These are phyloP conservation scores for Argopecten irradians DNA, from an alignment of 1,140 invertebrate genomes.

Conservation along the genomic window DNA sequence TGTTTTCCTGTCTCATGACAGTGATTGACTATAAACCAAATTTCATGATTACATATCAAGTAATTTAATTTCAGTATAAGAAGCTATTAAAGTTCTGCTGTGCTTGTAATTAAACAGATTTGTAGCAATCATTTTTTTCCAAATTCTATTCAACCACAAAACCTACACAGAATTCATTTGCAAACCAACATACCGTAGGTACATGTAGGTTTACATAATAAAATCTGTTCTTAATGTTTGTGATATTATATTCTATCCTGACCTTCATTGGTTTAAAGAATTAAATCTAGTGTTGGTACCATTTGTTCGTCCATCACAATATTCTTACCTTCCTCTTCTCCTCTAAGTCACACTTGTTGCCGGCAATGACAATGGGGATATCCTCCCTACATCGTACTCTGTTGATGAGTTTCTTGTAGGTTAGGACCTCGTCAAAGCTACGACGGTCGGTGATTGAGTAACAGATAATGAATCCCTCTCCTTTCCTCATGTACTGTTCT, in stretches of 20 bases:
- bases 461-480: constrained; percentile 81
- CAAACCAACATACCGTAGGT: no score
- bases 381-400: constrained; percentile 80
- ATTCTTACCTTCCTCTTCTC: constrained; percentile 86
- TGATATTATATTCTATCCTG: background rate
- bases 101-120: no score
- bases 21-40: background rate
- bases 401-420: constrained; percentile 94
- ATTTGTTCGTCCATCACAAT: background rate
- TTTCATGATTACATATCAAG: no score
- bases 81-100: no score
- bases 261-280: background rate
- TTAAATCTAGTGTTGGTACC: background rate
- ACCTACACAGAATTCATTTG: no score
- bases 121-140: no score
- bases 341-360: constrained; percentile 97
- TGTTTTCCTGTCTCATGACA: background rate
- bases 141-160: no score
- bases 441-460: constrained; percentile 95
- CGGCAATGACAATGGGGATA: constrained; percentile 97
- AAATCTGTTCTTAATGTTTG: no score
- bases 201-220: no score
- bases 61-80: no score
- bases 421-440: constrained; percentile 95
- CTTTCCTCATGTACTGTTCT: constrained; percentile 92